A percentile compares a stretch with the other conserved stretches of the same genome.
Evolutionary conservation across 2,113 vertebrate genomes (phyloP).

Genomic region (Neopipo cinnamomea): DNA sequence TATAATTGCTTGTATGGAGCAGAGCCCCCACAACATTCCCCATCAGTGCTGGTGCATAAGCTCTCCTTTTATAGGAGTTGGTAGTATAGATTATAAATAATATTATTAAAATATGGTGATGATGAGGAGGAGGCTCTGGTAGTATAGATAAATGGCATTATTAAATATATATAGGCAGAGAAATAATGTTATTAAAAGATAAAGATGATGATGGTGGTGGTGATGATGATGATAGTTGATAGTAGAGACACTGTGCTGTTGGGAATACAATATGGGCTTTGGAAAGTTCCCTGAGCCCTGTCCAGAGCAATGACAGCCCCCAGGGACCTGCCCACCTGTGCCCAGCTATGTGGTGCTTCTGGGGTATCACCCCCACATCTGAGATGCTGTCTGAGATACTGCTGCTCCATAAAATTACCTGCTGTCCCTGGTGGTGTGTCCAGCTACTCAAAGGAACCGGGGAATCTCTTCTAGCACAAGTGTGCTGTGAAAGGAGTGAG

Average conservation of each 20-base stretch:
- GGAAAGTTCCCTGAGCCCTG: neutral
- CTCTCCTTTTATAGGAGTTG: neutral
- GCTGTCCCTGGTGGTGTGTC: neutral
- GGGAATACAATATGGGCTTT: neutral
- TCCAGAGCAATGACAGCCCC: neutral
- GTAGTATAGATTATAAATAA: neutral
- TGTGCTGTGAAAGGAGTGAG: neutral
- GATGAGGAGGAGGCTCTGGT: fast-evolving
- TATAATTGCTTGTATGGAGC: neutral
- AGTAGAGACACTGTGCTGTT: neutral
- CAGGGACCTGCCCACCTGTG: neutral
- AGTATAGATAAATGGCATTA: neutral
- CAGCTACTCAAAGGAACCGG: neutral
- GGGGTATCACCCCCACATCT: neutral
- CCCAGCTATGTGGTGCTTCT: neutral
- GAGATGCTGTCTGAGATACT: neutral
- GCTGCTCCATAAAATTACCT: neutral
- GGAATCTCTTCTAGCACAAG: neutral
- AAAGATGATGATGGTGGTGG: neutral
- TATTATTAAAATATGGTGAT: neutral
- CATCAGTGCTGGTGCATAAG: neutral
- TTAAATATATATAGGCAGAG: neutral
- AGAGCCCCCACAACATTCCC: fast-evolving
- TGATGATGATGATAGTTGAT: neutral
- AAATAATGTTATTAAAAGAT: neutral